Base-by-base conservation (phyloP, 2,888 invertebrate genomes). In the Lasioglossum leucozonium region DNA sequence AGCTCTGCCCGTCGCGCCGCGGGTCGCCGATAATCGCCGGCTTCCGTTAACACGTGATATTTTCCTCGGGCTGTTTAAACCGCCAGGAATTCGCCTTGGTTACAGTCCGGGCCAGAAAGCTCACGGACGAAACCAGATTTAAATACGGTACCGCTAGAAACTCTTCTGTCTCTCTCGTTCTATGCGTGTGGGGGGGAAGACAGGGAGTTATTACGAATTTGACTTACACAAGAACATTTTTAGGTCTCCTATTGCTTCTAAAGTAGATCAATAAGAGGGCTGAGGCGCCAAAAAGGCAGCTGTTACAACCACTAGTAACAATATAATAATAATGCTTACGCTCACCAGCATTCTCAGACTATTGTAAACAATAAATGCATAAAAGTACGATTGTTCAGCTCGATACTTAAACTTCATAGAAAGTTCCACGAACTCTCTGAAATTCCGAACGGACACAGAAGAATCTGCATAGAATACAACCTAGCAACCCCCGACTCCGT, bases 41-140 rank as follows among this genome's bases (percentile, higher is more conserved):
- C 62, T 82, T 86, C 80, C 80, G 85, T 81, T 85, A 81, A 75
- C 89, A 74, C 81, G 78, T 80, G 82, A 84, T 89, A 88, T 82
- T 84, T 89, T 83, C 78, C 75, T 26, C 73, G 22, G 44, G 67
- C 51, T 26, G 73, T 82, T 72, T 65, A 79, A 73, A 58, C 67
- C 58, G 37, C 13, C 47, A 44, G 76, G 78, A 84, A 87, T 81
- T 72, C 22, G n/a, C 18, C 6, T 4, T 5, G 42, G 42, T 10
- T 11, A 18, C 34, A 11, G 34, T 30, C 62, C 30, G 30, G 8
- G 30, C 30, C 18, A 62, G 30, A 62, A 30, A 62, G 30, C 62
- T 18, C 13, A 30, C 62, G 26, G 62, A 16, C 2, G 13, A 62
- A 62, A 62, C 30, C 62, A 30, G 62, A 62, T 62, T 62, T 62